A percentile compares a stretch with the other conserved stretches of the same genome.
phyloP scores from a whole-genome alignment of 2,888 invertebrate species.

The Caenorhabditis sinica region DNA sequence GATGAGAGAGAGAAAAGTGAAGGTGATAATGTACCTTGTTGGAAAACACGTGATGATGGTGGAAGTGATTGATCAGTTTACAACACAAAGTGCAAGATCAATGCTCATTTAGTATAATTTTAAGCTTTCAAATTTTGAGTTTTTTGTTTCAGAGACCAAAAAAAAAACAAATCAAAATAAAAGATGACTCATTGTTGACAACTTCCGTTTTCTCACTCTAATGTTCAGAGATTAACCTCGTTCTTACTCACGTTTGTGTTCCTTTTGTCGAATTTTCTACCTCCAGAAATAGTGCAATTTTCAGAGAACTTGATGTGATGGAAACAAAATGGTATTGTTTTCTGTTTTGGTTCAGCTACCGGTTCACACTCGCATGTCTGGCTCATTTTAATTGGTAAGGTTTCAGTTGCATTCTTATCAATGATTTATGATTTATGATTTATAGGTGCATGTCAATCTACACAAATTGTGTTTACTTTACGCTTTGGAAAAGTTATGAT shows the following conservation, averaged over 20 bases:
- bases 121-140: background rate
- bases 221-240: constrained; percentile 7
- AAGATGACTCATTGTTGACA: constrained; percentile 49
- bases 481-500: constrained; percentile 82
- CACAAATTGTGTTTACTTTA: constrained; percentile 81
- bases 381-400: constrained; percentile 82
- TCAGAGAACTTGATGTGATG: constrained; percentile 46
- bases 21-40: constrained; percentile 52
- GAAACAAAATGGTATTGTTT: constrained; percentile 74
- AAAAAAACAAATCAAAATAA: background rate
- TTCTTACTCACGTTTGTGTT: constrained; percentile 2
- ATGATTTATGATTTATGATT: background rate
- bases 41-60: constrained; percentile 53
- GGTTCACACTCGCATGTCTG: constrained; percentile 80
- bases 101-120: background rate
- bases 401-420: background rate
- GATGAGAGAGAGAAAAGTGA: constrained; percentile 34
- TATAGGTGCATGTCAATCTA: constrained; percentile 75
- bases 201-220: constrained; percentile 6
- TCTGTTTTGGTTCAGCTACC: constrained; percentile 82
- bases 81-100: background rate
- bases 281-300: background rate
- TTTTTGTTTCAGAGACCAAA: background rate
- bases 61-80: constrained; percentile 51
- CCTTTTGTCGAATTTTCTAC: background rate